These are phyloP conservation scores for Sinohyriopsis cumingii DNA, from an alignment of 2,888 invertebrate species.

Conservation along the genomic window DNA sequence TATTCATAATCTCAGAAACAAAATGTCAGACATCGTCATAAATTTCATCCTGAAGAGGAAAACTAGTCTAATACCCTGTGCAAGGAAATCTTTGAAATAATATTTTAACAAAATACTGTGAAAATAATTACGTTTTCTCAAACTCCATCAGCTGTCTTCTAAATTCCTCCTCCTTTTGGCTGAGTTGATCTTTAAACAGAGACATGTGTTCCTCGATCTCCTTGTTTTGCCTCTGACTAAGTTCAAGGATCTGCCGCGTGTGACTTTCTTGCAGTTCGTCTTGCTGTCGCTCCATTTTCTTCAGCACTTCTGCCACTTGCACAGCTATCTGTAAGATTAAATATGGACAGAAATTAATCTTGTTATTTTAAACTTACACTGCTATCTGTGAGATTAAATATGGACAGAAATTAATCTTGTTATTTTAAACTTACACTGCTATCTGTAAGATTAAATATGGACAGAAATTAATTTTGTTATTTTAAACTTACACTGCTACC, in stretches of 20 bases:
- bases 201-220: conserved; percentile 55
- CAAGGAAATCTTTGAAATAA: too few species aligned
- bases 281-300: conserved; percentile 43
- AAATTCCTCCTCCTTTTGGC: conserved; percentile 53
- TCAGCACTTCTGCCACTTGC: conserved; percentile 57
- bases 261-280: conserved; percentile 55
- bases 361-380: neutral
- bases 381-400: conserved; percentile 32
- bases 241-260: conserved; percentile 51
- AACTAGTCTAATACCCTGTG: too few species aligned
- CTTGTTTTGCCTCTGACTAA: conserved; percentile 54
- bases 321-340: conserved; percentile 51
- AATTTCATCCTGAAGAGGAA: too few species aligned
- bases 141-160: conserved; percentile 50
- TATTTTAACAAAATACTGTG: too few species aligned
- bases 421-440: neutral
- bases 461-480: neutral
- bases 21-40: too few species aligned
- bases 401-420: neutral
- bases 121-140: conserved; percentile 48
- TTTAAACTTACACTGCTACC: neutral
- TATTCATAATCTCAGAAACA: too few species aligned
- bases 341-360: neutral
- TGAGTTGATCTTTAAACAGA: conserved; percentile 51
- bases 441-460: conserved; percentile 32